Base-by-base conservation (phyloP, 64 coral and sea anemone genomes). In the Stylophora pistillata region DNA sequence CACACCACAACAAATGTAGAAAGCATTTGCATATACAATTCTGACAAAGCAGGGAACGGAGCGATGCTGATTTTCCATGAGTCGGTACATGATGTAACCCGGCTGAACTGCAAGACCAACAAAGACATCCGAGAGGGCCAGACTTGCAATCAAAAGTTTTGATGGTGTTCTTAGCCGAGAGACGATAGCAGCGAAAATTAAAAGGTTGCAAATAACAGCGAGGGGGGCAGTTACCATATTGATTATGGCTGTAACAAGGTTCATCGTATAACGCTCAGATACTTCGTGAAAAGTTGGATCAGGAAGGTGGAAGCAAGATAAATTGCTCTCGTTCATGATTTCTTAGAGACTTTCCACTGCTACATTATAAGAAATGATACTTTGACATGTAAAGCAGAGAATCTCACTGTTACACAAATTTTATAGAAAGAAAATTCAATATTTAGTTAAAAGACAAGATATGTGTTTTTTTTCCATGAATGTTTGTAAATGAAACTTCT, bases 1-100 rank as follows among this genome's bases (percentile, higher is more conserved):
- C 74, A 91, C 81, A 12, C 89, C 89, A 27, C 76, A 91, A 15
- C 89, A 91, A 30, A 91, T 74, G 32, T 86, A 91, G 25, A 91
- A 91, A 23, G 71, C 85, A 56, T 81, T 91, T 34, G 89, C 83
- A 64, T 91, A 91, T 4, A 86, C 68, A 56, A 91, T 28, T 69
- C 81, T 60, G 31, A 91, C 28, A 12, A 83, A 71, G 58, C 89
- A 91, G 9, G 81, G 85, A 53, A 91, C 89, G 23, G 85, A 86
- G 9, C 76, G 72, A 68, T 77, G 63, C 58, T 86, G 21, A 26
- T 91, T 91, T 91, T 91, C 89, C 55, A 73, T 41, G 29, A 91
- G 52, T 33, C 89, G 70, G 77, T 30, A 91, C 23, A 57, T 77
- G 63, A 77, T 30, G 60, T 86, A 91, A 28, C 89, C 68, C 14